These are phyloP conservation scores for Tortrix viridana DNA, from an alignment of 2,888 invertebrate species.

Conservation along the genomic window DNA sequence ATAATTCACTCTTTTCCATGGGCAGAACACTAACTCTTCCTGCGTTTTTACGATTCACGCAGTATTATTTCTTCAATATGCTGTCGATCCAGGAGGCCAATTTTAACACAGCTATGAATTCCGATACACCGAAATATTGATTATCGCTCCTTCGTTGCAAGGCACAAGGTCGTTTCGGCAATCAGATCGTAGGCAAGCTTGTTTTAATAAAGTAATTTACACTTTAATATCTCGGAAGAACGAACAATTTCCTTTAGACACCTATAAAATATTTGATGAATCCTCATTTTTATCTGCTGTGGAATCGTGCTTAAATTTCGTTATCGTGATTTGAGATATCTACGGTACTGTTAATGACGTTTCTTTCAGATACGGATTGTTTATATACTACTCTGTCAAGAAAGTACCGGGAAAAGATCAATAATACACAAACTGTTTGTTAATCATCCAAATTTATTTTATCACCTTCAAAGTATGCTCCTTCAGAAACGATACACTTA, in stretches of 20 bases:
- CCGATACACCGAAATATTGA: constrained; percentile 54
- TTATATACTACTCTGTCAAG: no score
- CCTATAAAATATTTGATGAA: neutral
- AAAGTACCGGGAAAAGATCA: no score
- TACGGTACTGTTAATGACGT: neutral
- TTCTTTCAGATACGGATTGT: constrained; percentile 11
- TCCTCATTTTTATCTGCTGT: constrained; percentile 5
- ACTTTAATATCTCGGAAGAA: constrained; percentile 44
- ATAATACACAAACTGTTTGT: no score
- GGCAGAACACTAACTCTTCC: neutral
- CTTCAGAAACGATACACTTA: no score
- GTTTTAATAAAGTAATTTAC: constrained; percentile 42
- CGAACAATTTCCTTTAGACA: constrained; percentile 42
- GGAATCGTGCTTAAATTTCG: neutral
- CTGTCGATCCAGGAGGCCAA: constrained; percentile 18
- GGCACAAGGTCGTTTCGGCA: constrained; percentile 55
- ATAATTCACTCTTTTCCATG: neutral
- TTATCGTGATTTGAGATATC: neutral
- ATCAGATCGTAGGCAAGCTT: constrained; percentile 45
- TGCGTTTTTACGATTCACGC: neutral
- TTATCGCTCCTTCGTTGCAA: constrained; percentile 54
- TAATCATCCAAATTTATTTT: no score
- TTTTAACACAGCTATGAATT: constrained; percentile 33
- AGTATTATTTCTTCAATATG: neutral
- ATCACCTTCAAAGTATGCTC: no score